These are phyloP conservation scores for Apodemia hepburni DNA, from an alignment of 2,888 invertebrate species.

Conservation along the genomic window DNA sequence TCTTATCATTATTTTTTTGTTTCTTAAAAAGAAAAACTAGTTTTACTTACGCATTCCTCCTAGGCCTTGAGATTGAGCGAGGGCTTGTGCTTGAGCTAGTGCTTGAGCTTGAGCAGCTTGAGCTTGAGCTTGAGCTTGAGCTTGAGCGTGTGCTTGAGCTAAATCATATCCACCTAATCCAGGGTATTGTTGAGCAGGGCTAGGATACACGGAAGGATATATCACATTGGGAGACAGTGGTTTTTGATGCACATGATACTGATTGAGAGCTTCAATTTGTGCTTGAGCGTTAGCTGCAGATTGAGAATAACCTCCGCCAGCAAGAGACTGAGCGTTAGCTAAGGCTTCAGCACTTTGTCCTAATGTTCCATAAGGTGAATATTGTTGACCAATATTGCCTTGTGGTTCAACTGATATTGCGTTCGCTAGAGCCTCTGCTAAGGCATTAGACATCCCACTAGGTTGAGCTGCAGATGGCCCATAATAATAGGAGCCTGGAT, in stretches of 20 bases:
- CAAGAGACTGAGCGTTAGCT: constrained; percentile 5
- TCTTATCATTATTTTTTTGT: too few relatives aligned
- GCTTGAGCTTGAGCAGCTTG: constrained; percentile 25
- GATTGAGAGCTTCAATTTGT: constrained; percentile 24
- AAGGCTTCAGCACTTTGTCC: constrained; percentile 6
- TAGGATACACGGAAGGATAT: not conserved
- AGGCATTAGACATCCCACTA: not conserved
- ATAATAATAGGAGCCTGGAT: not conserved
- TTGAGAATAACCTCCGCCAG: constrained; percentile 16
- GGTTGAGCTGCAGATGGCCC: not conserved
- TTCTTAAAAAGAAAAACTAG: not conserved
- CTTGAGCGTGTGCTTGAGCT: constrained; percentile 24
- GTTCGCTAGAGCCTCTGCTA: not conserved
- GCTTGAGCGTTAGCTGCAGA: constrained; percentile 21
- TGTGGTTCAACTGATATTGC: not conserved
- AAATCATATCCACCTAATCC: constrained; percentile 12
- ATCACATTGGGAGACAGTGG: not conserved
- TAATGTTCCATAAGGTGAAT: not conserved
- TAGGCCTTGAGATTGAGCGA: constrained; percentile 17
- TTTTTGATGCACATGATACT: constrained; percentile 22
- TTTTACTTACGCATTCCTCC: constrained; percentile 17
- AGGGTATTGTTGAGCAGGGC: not conserved
- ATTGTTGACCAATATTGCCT: not conserved
- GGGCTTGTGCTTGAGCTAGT: constrained; percentile 20
- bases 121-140: constrained; percentile 24